Base-by-base conservation (phyloP, 2,113 vertebrate species). In the Sturnus vulgaris region DNA sequence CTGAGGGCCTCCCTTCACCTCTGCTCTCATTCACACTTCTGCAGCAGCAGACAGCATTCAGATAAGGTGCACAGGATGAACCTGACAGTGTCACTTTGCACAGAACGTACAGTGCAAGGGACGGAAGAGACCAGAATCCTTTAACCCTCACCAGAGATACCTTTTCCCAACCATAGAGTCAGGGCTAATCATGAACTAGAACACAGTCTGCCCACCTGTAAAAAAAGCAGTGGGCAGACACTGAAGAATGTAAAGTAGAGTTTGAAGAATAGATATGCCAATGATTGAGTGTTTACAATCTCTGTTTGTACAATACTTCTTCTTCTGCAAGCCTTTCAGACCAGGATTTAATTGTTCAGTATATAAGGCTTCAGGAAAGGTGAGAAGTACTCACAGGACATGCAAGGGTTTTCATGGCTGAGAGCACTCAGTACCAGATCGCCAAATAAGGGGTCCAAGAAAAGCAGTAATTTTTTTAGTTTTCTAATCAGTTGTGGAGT, bases 91-190 rank as follows among this genome's bases (percentile, higher is more conserved):
- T 21, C 46, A 65, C 2, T 1, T 22, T 53, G 37, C 52, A 85
- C 16, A 71, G 46, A 79, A 42, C 0, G 0, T 46, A 7, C 4
- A 1, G 3, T 19, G 37, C 10, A 44, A 78, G 18, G 23, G 40
- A 64, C 3, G 12, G 35, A 15, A 61, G 31, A 44, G 12, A 44
- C 16, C 42, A 44, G 42, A 44, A 44, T 44, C 40, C 20, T 40
- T n/a, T 4, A 7, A 6, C 18, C 12, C 7, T 53, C 18, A 59
- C 8, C 21, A 47, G 33, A 3, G 49, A 31, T 42, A 23, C 19
- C 6, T 88, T 73, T 78, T 55, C 8, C 28, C 28, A 46, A 11
- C 12, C 24, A 6, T 2, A 46, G 44, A 10, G 55, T 28, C 12
- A 64, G 28, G 7, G 23, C 25, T 89, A 55, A 68, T 6, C 6